Evolutionary conservation across 2,113 vertebrate genomes (phyloP).

Genomic region (Dicaeum eximium): DNA sequence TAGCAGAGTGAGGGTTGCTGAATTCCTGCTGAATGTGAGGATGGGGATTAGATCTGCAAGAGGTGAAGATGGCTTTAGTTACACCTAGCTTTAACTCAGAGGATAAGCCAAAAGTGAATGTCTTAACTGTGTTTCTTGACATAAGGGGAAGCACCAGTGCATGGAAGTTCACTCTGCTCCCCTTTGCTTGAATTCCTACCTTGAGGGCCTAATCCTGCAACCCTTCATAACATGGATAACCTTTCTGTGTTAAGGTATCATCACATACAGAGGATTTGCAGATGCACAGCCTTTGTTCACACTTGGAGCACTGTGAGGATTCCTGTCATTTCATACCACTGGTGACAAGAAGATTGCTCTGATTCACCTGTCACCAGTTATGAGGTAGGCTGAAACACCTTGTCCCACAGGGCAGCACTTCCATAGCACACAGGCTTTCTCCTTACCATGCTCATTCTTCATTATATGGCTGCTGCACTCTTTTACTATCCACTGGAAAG

Average conservation of each 20-base stretch:
- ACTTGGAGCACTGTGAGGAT: background rate
- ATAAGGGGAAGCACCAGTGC: background rate
- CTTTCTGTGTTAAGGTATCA: background rate
- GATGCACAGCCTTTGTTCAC: background rate
- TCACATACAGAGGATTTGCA: background rate
- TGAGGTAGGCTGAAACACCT: background rate
- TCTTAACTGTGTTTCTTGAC: background rate
- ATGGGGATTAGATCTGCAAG: background rate
- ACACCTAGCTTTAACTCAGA: background rate
- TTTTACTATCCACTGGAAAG: background rate
- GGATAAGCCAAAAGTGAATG: background rate
- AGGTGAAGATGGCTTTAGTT: background rate
- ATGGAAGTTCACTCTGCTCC: background rate
- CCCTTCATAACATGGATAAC: accelerated
- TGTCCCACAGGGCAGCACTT: background rate
- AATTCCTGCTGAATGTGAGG: background rate
- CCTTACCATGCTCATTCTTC: background rate
- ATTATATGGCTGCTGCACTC: background rate
- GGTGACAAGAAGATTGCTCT: background rate
- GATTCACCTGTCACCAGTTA: background rate
- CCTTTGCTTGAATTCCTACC: background rate
- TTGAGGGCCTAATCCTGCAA: background rate
- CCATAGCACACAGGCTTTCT: background rate
- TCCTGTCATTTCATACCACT: background rate
- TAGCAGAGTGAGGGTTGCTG: background rate